phyloP scores from a whole-genome alignment of 2,888 invertebrate genomes.

The Mechanitis messenoides region DNA sequence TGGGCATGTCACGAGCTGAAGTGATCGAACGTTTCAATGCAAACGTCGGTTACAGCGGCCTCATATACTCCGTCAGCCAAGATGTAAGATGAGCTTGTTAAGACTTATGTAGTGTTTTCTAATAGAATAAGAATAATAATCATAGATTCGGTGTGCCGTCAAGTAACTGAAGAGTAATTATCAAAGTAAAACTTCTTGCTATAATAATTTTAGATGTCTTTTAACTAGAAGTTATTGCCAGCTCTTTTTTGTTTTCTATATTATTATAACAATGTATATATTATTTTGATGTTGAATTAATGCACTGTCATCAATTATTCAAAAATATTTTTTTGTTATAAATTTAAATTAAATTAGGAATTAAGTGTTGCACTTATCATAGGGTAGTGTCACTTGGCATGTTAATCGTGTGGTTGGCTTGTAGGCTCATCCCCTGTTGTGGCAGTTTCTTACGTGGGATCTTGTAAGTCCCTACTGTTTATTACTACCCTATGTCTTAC shows the following conservation, averaged over 20 bases:
- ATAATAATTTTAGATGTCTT: no score
- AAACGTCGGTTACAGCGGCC: constrained; percentile 97
- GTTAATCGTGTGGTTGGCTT: constrained; percentile 64
- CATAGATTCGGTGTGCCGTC: no score
- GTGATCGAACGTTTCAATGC: constrained; percentile 96
- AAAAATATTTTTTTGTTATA: no score
- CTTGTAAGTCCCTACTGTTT: constrained; percentile 66
- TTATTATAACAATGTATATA: neutral
- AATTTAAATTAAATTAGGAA: no score
- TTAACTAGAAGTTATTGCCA: neutral
- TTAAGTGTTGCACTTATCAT: no score
- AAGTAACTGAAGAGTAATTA: no score
- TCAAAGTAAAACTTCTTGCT: no score
- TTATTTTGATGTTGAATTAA: no score
- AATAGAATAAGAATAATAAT: no score
- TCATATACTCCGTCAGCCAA: constrained; percentile 96
- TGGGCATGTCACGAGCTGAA: constrained; percentile 78
- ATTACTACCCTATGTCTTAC: constrained; percentile 29
- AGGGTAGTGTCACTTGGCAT: constrained; percentile 37
- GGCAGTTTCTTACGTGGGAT: constrained; percentile 76
- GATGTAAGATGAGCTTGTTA: constrained; percentile 82
- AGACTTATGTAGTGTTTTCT: neutral
- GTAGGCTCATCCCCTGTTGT: constrained; percentile 72
- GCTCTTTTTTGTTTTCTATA: constrained; percentile 7
- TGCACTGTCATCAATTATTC: no score